Conservation (phyloP, 2,797 vertebrate species). For the Glossophaga mutica region DNA sequence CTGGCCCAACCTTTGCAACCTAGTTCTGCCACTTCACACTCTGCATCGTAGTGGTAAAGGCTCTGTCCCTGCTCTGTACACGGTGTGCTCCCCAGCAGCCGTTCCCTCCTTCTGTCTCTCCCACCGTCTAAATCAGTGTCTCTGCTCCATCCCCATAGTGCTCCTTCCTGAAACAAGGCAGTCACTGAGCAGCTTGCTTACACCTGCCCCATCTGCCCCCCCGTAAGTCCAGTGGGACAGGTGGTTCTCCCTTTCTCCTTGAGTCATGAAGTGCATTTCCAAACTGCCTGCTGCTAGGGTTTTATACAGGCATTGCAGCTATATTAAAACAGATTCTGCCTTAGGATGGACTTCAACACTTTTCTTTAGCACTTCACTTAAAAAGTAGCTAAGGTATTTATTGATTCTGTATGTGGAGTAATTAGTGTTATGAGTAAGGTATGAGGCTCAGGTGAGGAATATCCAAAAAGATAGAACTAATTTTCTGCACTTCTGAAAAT, state of each 20-base stretch:
- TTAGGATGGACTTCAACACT: background rate
- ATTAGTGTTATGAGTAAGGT: background rate
- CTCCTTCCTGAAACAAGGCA: background rate
- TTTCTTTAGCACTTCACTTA: background rate
- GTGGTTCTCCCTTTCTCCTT: background rate
- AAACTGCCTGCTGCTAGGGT: constrained; percentile 3
- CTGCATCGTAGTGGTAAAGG: constrained; percentile 67
- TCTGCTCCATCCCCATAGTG: constrained; percentile 88
- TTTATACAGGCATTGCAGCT: background rate
- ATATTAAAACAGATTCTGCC: background rate
- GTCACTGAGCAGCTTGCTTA: background rate
- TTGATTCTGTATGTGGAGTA: background rate
- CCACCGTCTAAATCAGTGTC: constrained; percentile 90
- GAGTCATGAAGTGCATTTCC: background rate
- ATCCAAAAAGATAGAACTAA: background rate
- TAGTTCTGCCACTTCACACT: background rate
- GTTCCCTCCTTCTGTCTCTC: constrained; percentile 87
- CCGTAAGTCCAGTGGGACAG: background rate
- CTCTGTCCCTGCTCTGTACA: constrained; percentile 86
- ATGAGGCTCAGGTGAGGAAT: background rate
- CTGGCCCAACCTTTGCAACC: background rate
- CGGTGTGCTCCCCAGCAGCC: constrained; percentile 83
- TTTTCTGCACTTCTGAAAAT: constrained; percentile 39
- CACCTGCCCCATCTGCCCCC: background rate
- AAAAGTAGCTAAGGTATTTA: background rate